phyloP scores from a whole-genome alignment of 1,140 invertebrate species.

The Drosophila tsacasi region DNA sequence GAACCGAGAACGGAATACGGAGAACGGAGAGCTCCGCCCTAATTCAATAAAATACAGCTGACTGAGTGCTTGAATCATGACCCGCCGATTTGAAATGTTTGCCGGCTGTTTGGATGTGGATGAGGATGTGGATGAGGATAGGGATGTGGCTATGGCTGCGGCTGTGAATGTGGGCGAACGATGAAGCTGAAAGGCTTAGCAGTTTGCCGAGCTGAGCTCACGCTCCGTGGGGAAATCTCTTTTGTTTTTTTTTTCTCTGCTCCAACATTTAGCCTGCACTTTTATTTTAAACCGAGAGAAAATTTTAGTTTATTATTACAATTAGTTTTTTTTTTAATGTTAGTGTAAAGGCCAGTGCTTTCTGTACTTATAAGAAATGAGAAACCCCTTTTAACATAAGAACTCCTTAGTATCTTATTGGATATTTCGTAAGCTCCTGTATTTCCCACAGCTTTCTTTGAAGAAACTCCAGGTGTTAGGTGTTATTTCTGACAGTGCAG shows the following conservation, averaged over 20 bases:
- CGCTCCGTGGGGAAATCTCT: slow-evolving; percentile 75
- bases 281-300: not conserved
- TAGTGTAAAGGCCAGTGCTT: too few species aligned
- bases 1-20: slow-evolving; percentile 24
- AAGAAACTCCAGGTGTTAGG: not conserved
- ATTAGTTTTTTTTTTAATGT: not conserved
- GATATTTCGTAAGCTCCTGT: not conserved
- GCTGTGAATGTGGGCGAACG: not conserved
- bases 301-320: not conserved
- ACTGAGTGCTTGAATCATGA: slow-evolving; percentile 82
- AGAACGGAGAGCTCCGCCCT: slow-evolving; percentile 42
- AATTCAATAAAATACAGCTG: slow-evolving; percentile 83
- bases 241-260: slow-evolving; percentile 71
- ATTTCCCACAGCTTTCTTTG: not conserved
- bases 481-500: slow-evolving; percentile 7
- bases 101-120: slow-evolving; percentile 23
- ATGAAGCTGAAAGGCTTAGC: slow-evolving; percentile 52
- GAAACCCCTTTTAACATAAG: too few species aligned
- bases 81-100: slow-evolving; percentile 81
- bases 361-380: too few species aligned
- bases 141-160: not conserved
- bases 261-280: slow-evolving; percentile 27
- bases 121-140: not conserved
- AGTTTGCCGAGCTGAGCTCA: slow-evolving; percentile 64
- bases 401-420: too few species aligned